Conservation (phyloP, 2,797 vertebrate genomes). For the Sebastes minor region DNA sequence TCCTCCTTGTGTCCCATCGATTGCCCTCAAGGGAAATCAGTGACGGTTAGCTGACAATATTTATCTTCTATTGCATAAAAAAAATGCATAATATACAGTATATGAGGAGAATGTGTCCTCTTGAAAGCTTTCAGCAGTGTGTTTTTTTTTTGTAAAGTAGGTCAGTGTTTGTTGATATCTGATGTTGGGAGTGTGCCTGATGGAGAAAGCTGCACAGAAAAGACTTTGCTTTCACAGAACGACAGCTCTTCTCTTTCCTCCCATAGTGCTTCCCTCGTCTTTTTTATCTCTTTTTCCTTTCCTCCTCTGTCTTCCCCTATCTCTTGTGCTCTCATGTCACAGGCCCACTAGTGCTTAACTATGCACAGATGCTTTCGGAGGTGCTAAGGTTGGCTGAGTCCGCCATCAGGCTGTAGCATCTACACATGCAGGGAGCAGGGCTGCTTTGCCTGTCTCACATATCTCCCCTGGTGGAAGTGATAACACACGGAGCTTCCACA, state of each 20-base stretch:
- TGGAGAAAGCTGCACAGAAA: conserved; percentile 16
- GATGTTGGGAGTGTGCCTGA: conserved; percentile 20
- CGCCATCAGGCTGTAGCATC: background rate
- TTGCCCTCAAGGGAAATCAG: conserved; percentile 24
- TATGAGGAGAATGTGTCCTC: background rate
- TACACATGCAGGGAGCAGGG: background rate
- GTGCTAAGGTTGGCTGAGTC: background rate
- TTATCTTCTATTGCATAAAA: conserved; percentile 11
- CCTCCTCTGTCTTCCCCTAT: conserved; percentile 2
- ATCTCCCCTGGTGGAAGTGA: conserved; percentile 12
- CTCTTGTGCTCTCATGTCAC: conserved; percentile 7
- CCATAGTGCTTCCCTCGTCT: background rate
- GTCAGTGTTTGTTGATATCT: conserved; percentile 54
- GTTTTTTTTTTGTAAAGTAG: conserved; percentile 26
- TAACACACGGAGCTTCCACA: conserved; percentile 8
- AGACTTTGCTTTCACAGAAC: conserved; percentile 23
- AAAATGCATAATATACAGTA: conserved; percentile 1
- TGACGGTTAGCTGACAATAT: background rate
- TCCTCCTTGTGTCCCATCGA: background rate
- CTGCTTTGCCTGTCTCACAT: background rate
- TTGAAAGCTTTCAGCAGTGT: conserved; percentile 8
- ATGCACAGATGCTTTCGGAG: conserved; percentile 31
- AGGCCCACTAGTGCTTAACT: background rate
- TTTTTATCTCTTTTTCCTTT: conserved; percentile 16
- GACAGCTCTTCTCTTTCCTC: conserved; percentile 22